Evolutionary conservation across 2,113 vertebrate species (phyloP), one percentile per base, ranked within the genome.

Genomic region (Clupea harengus): DNA sequence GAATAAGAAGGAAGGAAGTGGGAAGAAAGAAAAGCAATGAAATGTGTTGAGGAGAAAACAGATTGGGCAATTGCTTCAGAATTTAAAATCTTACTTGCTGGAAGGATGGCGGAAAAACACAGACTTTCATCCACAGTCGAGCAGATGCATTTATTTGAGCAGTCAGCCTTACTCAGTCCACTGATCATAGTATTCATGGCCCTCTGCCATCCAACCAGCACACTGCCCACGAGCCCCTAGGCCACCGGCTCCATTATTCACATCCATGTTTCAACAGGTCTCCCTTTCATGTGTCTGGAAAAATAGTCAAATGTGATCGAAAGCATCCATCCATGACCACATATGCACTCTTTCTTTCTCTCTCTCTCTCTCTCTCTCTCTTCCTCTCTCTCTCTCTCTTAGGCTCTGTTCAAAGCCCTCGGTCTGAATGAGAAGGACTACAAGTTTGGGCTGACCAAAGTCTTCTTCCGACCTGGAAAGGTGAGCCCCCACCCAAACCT

Each of bases 401-500:
- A 99, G 98, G 98, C 98, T 91, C 90, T 99, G 17, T 99, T 99
- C 94, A 99, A 98, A 96, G 98, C 98, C 81, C 94, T 99, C 90
- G 98, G 98, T 20, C 94, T 99, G 90, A 97, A 99, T 87, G 98
- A 99, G 94, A 91, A 96, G 20, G 98, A 99, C 95, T 99, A 98
- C 95, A 99, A 99, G 94, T 99, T 99, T 17, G 98, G 98, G 0
- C 94, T 99, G 91, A 99, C 98, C 72, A 96, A 97, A 92, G 98
- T 99, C 85, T 99, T 99, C 93, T 99, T 99, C 92, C 95, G 98
- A 87, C 98, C 98, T 0, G 98, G 98, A 83, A 99, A 99, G 97
- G 98, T 99, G 96, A 96, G 91, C 32, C 28, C 28, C 13, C 20
- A n/a, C 64, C 52, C 4, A 20, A 3, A 25, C 64, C n/a, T 2